Percentiles rank a stretch among this genome's conserved stretches.
These are phyloP conservation scores for Andricus grossulariae DNA, from an alignment of 1,140 invertebrate species.

Conservation along the genomic window DNA sequence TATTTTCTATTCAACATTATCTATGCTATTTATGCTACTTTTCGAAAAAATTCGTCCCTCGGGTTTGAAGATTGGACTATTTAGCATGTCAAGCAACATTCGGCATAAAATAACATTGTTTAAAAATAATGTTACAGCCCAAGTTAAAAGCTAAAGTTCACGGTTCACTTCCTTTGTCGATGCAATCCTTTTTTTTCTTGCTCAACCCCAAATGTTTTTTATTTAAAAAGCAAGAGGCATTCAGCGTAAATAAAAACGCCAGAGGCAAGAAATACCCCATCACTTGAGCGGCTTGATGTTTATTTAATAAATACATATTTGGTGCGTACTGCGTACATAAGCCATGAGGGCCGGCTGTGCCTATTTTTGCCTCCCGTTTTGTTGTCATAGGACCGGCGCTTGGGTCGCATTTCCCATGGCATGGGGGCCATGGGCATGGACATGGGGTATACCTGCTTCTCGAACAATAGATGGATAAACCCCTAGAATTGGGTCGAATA, in stretches of 20 bases:
- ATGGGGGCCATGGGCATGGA: no score
- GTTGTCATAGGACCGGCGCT: conserved; percentile 73
- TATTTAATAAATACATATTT: conserved; percentile 76
- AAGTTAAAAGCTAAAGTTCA: no score
- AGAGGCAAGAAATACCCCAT: conserved; percentile 47
- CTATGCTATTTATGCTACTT: no score
- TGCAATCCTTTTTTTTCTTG: conserved; percentile 35
- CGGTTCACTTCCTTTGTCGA: conserved; percentile 10
- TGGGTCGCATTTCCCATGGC: conserved; percentile 56
- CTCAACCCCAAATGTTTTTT: conserved; percentile 17
- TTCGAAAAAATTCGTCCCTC: no score
- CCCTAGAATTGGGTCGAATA: conserved; percentile 43
- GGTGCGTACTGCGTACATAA: conserved; percentile 65
- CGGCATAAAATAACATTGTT: no score
- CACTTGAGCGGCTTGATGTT: conserved; percentile 65
- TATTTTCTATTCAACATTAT: no score
- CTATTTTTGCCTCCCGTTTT: conserved; percentile 68
- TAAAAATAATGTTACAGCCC: no score
- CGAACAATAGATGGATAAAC: conserved; percentile 47
- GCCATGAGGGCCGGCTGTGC: conserved; percentile 65
- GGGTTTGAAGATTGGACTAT: no score
- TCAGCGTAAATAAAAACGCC: conserved; percentile 20
- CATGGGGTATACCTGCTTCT: conserved; percentile 40
- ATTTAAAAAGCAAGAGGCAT: conserved; percentile 18
- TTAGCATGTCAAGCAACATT: no score